A percentile compares a stretch with the other conserved stretches of the same genome.
These are phyloP conservation scores for Tiliqua scincoides DNA, from an alignment of 2,113 vertebrate species.

Conservation along the genomic window DNA sequence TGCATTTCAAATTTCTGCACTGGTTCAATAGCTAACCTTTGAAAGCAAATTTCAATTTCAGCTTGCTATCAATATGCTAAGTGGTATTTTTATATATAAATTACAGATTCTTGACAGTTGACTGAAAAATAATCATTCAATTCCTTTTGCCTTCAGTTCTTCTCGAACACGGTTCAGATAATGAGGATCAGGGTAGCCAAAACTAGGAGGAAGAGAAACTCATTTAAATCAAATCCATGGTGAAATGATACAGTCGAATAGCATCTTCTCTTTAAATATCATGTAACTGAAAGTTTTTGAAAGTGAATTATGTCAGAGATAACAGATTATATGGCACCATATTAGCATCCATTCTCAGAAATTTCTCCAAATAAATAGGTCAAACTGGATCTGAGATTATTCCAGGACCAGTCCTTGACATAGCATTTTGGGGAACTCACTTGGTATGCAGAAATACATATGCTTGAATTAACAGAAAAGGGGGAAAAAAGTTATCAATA, in stretches of 20 bases:
- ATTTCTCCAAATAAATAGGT: background rate
- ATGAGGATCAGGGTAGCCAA: conserved; percentile 76
- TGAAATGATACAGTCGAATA: background rate
- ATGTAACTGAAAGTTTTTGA: background rate
- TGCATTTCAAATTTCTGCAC: background rate
- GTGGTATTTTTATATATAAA: background rate
- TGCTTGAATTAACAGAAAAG: too few relatives aligned
- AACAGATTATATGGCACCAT: background rate
- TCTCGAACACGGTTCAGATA: conserved; percentile 76
- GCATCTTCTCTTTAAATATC: background rate
- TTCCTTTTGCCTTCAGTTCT: conserved; percentile 81
- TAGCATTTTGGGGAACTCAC: background rate
- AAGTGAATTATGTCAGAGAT: background rate
- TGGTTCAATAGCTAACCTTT: background rate
- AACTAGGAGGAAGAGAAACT: conserved; percentile 63
- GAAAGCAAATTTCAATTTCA: background rate
- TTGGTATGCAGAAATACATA: too few relatives aligned
- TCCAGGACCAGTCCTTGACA: background rate
- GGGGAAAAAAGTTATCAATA: too few relatives aligned
- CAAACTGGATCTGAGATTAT: background rate
- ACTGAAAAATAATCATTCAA: conserved; percentile 60
- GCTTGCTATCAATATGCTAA: background rate
- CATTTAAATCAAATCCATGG: conserved; percentile 20
- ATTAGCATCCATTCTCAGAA: background rate
- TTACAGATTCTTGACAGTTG: background rate